Conservation (phyloP, 2,113 vertebrate genomes). For the Carettochelys insculpta region DNA sequence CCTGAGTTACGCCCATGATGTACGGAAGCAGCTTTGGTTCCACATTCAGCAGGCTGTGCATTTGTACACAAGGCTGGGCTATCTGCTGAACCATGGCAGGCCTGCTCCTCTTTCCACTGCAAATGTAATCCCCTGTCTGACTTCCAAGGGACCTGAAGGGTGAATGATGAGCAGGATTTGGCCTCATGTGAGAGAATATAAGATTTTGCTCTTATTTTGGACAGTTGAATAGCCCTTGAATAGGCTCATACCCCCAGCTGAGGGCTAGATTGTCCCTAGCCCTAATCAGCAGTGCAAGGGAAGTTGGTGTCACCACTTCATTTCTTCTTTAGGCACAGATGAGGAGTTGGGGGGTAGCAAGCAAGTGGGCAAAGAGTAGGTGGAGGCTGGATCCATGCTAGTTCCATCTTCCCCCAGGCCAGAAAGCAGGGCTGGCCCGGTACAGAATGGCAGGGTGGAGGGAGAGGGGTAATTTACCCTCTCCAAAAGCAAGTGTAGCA, state of each 20-base stretch:
- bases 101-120: not conserved
- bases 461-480: not conserved
- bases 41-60: accelerated
- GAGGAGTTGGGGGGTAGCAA: not conserved
- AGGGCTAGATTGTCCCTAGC: too few relatives aligned
- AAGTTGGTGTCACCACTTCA: not conserved
- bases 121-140: not conserved
- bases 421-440: not conserved
- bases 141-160: too few relatives aligned
- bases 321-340: not conserved
- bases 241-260: too few relatives aligned
- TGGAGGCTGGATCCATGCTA: not conserved
- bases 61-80: accelerated
- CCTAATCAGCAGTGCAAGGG: not conserved
- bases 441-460: too few relatives aligned
- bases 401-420: not conserved
- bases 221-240: not conserved
- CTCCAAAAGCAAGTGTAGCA: not conserved
- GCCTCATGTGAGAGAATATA: not conserved
- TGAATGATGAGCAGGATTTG: not conserved
- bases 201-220: not conserved
- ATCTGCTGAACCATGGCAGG: accelerated
- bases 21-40: not conserved
- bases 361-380: not conserved
- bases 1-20: not conserved